Conservation (phyloP, 2,113 vertebrate species). For the Electrona antarctica region DNA sequence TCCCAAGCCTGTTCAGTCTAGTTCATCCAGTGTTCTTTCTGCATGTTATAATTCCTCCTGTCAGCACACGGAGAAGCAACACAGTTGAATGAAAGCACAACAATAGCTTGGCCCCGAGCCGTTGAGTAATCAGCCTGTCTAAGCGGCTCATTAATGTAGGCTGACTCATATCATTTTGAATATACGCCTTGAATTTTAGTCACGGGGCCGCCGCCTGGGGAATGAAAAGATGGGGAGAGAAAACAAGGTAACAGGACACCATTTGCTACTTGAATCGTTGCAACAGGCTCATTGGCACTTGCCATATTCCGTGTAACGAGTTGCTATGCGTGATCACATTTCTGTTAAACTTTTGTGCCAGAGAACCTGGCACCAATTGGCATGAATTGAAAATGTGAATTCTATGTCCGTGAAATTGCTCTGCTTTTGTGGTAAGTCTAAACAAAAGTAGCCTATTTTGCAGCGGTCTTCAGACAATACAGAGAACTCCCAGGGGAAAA, state of each 20-base stretch:
- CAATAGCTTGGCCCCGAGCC: slow-evolving; percentile 30
- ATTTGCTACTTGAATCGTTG: neutral
- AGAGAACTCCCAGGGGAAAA: too few relatives aligned
- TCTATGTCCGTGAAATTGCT: too few relatives aligned
- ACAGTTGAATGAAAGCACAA: slow-evolving; percentile 29
- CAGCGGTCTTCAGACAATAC: too few relatives aligned
- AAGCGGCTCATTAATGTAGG: slow-evolving; percentile 46
- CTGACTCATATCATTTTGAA: slow-evolving; percentile 56
- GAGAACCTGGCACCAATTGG: neutral
- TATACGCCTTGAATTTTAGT: slow-evolving; percentile 38
- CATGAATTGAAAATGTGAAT: neutral
- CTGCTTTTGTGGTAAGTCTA: too few relatives aligned
- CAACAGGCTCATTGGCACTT: slow-evolving; percentile 13
- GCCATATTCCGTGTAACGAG: slow-evolving; percentile 18
- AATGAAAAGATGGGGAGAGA: slow-evolving; percentile 26
- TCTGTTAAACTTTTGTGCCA: too few relatives aligned
- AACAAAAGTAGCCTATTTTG: too few relatives aligned
- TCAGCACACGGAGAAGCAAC: slow-evolving; percentile 14
- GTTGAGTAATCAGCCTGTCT: slow-evolving; percentile 48
- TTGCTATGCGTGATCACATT: slow-evolving; percentile 13
- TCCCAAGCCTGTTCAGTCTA: neutral
- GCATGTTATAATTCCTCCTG: slow-evolving; percentile 1
- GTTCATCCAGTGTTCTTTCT: neutral
- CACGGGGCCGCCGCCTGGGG: slow-evolving; percentile 2
- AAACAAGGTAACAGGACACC: slow-evolving; percentile 33